Percentiles rank a stretch among this genome's conserved stretches.
Conservation (phyloP, 2,888 invertebrate species). For the Syritta pipiens region DNA sequence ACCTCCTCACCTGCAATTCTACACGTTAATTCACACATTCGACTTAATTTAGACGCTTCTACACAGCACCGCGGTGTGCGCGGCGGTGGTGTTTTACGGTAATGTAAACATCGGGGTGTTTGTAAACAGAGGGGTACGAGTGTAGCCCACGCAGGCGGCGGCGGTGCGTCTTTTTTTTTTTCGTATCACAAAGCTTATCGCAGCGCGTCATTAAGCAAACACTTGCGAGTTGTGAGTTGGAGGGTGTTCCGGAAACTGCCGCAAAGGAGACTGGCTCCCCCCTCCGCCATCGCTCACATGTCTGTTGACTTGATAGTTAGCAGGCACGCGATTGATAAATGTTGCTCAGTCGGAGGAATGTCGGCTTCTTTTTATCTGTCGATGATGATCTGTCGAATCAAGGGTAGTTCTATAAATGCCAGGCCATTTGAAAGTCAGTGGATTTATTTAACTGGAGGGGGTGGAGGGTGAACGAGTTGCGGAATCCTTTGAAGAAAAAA, state of each 20-base stretch:
- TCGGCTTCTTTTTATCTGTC: conserved; percentile 42
- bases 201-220: conserved; percentile 32
- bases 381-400: conserved; percentile 54
- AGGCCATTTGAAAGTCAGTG: conserved; percentile 25
- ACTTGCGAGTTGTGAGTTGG: no score
- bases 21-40: conserved; percentile 55
- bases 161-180: conserved; percentile 42
- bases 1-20: conserved; percentile 38
- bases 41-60: conserved; percentile 35
- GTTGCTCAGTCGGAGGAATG: conserved; percentile 8
- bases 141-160: conserved; percentile 1
- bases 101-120: conserved; percentile 28
- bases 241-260: conserved; percentile 22
- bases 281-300: not conserved
- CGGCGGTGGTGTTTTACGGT: not conserved
- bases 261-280: not conserved
- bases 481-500: not conserved
- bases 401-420: conserved; percentile 46
- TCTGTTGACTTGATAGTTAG: conserved; percentile 41
- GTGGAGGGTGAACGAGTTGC: not conserved
- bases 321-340: conserved; percentile 59
- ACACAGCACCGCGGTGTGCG: not conserved
- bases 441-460: not conserved
- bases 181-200: conserved; percentile 33
- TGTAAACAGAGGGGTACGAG: conserved; percentile 5